These are phyloP conservation scores for Varecia variegata DNA, from an alignment of 2,797 vertebrate species.

Conservation along the genomic window DNA sequence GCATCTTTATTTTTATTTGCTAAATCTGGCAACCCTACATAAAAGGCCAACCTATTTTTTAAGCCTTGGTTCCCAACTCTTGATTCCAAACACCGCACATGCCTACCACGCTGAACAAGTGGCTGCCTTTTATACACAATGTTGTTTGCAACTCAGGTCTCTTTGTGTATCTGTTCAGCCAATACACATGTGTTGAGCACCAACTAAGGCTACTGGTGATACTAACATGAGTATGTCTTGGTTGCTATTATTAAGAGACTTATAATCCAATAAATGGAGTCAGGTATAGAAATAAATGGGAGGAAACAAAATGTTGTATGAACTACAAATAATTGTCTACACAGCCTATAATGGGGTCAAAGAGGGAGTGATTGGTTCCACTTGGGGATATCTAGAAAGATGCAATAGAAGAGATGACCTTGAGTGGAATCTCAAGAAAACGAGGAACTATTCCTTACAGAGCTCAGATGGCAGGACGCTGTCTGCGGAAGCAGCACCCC, in stretches of 20 bases:
- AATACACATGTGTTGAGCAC: rapidly evolving
- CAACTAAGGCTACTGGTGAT: background rate
- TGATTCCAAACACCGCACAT: background rate
- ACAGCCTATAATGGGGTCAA: no score
- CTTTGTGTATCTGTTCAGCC: rapidly evolving
- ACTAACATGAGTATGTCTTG: background rate
- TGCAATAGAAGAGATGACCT: background rate
- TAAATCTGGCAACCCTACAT: background rate
- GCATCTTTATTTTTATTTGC: background rate
- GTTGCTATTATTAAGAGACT: background rate
- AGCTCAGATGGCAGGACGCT: background rate
- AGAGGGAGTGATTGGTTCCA: background rate
- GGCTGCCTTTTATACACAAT: background rate
- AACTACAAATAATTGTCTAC: background rate
- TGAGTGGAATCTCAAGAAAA: background rate
- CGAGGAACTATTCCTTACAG: background rate
- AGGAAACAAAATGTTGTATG: no score
- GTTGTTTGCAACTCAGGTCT: background rate
- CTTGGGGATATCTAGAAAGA: background rate
- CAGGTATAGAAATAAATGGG: no score
- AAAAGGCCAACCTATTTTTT: background rate
- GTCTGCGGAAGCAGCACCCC: background rate
- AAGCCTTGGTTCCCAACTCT: no score
- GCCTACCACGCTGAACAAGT: no score
- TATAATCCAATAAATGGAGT: background rate